These are phyloP conservation scores for Drosophila testacea DNA, from an alignment of 2,888 invertebrate genomes.

Conservation along the genomic window DNA sequence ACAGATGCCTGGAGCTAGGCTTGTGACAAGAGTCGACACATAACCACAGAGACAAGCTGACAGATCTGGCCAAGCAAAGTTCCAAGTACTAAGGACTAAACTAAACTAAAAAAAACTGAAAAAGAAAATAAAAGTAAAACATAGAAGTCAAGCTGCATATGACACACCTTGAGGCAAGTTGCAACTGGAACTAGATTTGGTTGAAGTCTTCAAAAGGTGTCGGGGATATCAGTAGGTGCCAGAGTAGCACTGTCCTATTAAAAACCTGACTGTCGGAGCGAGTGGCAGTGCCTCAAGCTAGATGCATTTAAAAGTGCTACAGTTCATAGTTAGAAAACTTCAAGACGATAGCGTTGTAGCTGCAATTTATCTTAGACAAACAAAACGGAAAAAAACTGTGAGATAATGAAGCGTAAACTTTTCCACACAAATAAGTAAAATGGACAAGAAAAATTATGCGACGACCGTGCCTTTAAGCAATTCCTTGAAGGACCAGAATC, in stretches of 20 bases:
- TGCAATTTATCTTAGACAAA: slow-evolving; percentile 46
- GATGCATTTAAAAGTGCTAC: slow-evolving; percentile 13
- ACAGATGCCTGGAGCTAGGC: slow-evolving; percentile 26
- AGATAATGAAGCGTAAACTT: slow-evolving; percentile 72
- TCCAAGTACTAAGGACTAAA: slow-evolving; percentile 2
- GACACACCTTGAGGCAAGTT: slow-evolving; percentile 63
- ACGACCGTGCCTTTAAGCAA: slow-evolving; percentile 50
- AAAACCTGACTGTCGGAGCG: slow-evolving; percentile 22
- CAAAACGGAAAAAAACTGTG: slow-evolving; percentile 23
- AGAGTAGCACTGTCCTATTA: slow-evolving; percentile 26
- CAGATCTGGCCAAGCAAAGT: slow-evolving; percentile 21
- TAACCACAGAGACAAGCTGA: slow-evolving; percentile 18
- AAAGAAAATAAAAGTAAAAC: neutral
- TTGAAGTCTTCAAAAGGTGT: slow-evolving; percentile 56
- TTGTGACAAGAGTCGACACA: slow-evolving; percentile 48
- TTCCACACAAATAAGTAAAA: slow-evolving; percentile 47
- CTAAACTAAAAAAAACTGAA: neutral
- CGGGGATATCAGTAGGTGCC: slow-evolving; percentile 35
- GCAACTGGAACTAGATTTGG: slow-evolving; percentile 45
- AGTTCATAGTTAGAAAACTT: slow-evolving; percentile 40
- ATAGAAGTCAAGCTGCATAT: slow-evolving; percentile 50
- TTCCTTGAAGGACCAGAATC: slow-evolving; percentile 32
- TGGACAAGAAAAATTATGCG: slow-evolving; percentile 43
- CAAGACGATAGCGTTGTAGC: slow-evolving; percentile 24
- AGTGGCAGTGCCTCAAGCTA: slow-evolving; percentile 29